These are phyloP conservation scores for Bovichtus variegatus DNA, from an alignment of 2,797 vertebrate species.

Conservation along the genomic window DNA sequence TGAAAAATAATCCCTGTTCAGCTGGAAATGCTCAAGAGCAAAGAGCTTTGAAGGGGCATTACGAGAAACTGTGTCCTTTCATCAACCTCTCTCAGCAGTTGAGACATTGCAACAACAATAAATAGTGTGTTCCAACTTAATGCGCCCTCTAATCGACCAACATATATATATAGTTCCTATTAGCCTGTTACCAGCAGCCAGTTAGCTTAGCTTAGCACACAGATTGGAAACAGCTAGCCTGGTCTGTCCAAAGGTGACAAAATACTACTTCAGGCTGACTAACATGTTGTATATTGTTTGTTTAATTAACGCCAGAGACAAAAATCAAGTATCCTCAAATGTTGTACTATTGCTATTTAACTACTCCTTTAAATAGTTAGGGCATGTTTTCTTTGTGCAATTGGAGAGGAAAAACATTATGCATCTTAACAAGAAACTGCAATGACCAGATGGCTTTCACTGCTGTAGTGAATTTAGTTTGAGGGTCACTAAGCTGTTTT, in stretches of 20 bases:
- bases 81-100: neutral
- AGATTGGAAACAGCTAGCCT: neutral
- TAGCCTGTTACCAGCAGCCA: too few species aligned
- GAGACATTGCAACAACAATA: neutral
- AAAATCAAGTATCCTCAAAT: neutral
- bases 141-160: neutral
- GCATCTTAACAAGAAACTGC: neutral
- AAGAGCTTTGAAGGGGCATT: conserved; percentile 9
- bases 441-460: neutral
- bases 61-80: conserved; percentile 4
- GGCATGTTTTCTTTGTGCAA: neutral
- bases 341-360: neutral
- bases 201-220: neutral
- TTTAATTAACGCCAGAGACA: neutral
- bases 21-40: neutral
- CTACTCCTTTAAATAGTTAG: neutral
- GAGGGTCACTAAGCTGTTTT: neutral
- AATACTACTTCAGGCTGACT: neutral
- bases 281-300: neutral
- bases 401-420: neutral
- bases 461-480: neutral
- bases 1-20: conserved; percentile 21
- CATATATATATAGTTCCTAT: too few species aligned
- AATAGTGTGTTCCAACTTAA: neutral
- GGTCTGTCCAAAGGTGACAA: neutral